Evolutionary conservation across 2,888 invertebrate genomes (phyloP), one percentile per base, ranked within the genome.

Genomic region (Drosophila anomalata): DNA sequence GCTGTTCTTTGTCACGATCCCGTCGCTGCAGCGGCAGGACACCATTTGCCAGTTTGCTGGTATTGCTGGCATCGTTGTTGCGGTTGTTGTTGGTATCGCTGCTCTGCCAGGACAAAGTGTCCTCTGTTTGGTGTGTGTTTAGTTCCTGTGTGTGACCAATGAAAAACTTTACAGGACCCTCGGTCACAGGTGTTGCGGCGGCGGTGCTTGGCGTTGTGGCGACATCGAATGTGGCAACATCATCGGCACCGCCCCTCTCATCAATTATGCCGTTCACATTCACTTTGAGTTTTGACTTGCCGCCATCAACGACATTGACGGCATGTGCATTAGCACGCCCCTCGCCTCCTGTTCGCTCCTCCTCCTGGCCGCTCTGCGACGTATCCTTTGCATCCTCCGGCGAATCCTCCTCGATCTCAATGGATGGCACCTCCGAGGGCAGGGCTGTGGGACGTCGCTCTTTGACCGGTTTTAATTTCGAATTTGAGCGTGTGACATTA

Each of bases 391-490:
- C 12, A n/a, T 55, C 54, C 41, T 55, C 54, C 41, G 51, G 47
- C 31, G n/a, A 36, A 12, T 33, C 44, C 3, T 52, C 59, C 17
- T 39, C 54, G 3, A 42, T n/a, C 9, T 76, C 75, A 6, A 88
- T 57, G 55, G 63, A 65, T 24, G 89, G 89, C 58, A 83, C 85
- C 56, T 90, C 88, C 11, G 58, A 79, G 17, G 90, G 89, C 59
- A 91, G 55, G 1, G 90, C 89, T 4, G 91, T 90, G 17, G 90
- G 89, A 3, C 90, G 79, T 8, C 90, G 78, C 60, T 87, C 89
- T 79, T 89, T 89, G 76, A 90, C 88, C 54, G 90, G 90, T 61
- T 89, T 90, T 72, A 89, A 76, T 75, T 87, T 89, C 61, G 84
- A 72, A 71, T 62, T 77, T 78, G 67, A 58, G 72, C 79, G 77